These are phyloP conservation scores for Dipodomys merriami DNA, from an alignment of 2,113 vertebrate species.

Conservation along the genomic window DNA sequence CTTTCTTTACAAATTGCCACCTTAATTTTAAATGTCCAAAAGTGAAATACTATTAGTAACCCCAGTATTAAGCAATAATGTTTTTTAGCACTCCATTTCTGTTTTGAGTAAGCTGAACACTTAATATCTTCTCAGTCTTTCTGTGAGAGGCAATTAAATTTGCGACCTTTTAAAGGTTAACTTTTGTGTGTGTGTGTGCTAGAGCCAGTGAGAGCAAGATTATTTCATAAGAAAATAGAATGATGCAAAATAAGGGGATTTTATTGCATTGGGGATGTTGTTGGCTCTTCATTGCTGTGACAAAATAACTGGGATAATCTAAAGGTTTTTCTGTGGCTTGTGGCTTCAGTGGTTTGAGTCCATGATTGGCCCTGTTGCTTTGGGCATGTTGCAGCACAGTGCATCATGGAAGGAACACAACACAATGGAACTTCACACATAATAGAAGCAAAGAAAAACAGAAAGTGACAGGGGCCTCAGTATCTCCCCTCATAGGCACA, in stretches of 20 bases:
- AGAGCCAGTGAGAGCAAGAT: neutral
- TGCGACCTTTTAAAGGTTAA: no score
- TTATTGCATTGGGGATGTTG: neutral
- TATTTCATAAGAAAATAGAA: neutral
- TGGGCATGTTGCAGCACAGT: neutral
- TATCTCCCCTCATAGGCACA: neutral
- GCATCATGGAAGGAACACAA: neutral
- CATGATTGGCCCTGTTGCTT: neutral
- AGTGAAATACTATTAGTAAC: neutral
- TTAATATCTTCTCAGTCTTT: neutral
- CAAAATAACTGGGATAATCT: neutral
- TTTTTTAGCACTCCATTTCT: neutral
- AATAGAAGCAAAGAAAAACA: neutral
- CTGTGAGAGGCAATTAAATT: neutral
- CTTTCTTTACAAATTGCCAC: conserved; percentile 23
- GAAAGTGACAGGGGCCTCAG: neutral
- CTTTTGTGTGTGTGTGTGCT: neutral
- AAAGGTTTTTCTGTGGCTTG: neutral
- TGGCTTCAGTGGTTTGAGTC: neutral
- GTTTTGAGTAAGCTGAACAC: neutral
- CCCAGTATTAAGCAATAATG: neutral
- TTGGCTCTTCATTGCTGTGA: neutral
- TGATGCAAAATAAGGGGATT: neutral
- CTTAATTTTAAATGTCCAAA: conserved; percentile 9
- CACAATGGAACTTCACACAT: neutral